Evolutionary conservation across 2,113 vertebrate genomes (phyloP).

Genomic region (Rhizomys pruinosus): DNA sequence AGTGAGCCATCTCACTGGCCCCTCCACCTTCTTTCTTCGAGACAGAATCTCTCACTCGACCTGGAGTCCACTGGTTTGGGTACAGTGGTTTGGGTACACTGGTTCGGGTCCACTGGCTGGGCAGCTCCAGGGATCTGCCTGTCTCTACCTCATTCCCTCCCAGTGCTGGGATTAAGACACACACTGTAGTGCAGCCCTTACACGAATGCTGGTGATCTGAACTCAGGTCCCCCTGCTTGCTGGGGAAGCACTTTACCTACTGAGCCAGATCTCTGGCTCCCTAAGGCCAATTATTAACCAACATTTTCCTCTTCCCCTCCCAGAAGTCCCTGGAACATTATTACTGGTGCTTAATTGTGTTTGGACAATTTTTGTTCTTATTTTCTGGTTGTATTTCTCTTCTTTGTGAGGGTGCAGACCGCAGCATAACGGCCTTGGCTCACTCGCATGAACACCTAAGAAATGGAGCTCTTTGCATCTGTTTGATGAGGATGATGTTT

Average conservation of each 20-base stretch:
- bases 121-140: background rate
- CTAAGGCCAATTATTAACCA: slow-evolving; percentile 30
- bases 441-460: background rate
- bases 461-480: background rate
- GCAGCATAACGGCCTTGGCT: background rate
- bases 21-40: background rate
- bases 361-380: background rate
- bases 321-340: background rate
- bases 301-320: background rate
- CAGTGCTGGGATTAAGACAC: background rate
- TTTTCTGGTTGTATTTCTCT: slow-evolving; percentile 33
- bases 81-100: too few relatives aligned
- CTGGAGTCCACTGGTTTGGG: background rate
- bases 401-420: background rate
- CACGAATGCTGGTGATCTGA: background rate
- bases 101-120: too few relatives aligned
- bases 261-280: background rate
- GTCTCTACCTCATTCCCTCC: background rate
- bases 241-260: background rate
- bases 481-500: background rate
- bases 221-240: background rate
- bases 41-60: background rate
- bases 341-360: slow-evolving; percentile 38
- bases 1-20: too few relatives aligned
- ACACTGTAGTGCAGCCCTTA: too few relatives aligned